Evolutionary conservation across 2,797 vertebrate genomes (phyloP).

Genomic region (Ateles fusciceps): DNA sequence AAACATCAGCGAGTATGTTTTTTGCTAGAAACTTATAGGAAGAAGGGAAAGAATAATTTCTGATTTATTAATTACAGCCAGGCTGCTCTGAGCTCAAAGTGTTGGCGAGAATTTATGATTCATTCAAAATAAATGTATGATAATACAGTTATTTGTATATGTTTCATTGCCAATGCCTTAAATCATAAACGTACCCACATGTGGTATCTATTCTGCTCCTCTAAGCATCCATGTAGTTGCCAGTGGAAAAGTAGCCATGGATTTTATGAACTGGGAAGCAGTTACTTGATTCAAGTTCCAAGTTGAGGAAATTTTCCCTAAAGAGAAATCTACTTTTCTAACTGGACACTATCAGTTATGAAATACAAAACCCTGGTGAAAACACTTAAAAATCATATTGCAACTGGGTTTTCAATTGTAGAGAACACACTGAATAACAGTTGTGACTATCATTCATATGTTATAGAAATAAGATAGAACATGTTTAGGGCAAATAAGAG

Average conservation of each 20-base stretch:
- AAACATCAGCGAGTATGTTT: not conserved
- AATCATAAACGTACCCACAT: not conserved
- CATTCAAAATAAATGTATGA: not conserved
- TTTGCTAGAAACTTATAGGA: slow-evolving; percentile 33
- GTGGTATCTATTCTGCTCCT: not conserved
- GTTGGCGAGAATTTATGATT: slow-evolving; percentile 31
- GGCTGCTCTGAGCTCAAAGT: not conserved
- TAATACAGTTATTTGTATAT: slow-evolving; percentile 40
- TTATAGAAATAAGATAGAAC: not conserved
- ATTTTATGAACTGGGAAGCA: not conserved
- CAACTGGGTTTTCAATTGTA: not conserved
- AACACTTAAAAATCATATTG: not conserved
- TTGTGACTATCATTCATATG: not conserved
- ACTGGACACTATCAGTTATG: not conserved
- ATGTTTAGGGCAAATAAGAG: not conserved
- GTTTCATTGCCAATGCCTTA: not conserved
- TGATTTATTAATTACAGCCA: not conserved
- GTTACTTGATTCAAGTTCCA: not conserved
- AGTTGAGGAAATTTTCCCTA: slow-evolving; percentile 16
- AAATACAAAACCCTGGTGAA: not conserved
- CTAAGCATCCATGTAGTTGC: not conserved
- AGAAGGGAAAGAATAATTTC: not conserved
- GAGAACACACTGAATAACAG: not conserved
- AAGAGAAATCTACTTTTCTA: not conserved
- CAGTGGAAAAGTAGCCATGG: not conserved